phyloP scores from a whole-genome alignment of 2,113 vertebrate species.

The Pholis gunnellus region DNA sequence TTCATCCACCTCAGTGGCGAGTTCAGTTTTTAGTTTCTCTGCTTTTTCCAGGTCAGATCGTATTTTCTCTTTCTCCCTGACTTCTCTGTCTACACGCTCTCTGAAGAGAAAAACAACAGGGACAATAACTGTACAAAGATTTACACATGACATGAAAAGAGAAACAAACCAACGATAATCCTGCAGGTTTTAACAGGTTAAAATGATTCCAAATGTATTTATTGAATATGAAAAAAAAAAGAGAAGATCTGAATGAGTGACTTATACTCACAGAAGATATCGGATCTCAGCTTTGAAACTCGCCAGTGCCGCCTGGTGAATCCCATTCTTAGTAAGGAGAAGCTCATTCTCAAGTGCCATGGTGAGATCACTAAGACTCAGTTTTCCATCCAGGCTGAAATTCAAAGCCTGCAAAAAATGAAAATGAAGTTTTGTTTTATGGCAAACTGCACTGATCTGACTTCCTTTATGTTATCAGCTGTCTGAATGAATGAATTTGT shows the following conservation, averaged over 20 bases:
- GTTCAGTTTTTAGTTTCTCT: slow-evolving; percentile 91
- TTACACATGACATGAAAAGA: neutral
- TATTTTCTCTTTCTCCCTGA: slow-evolving; percentile 93
- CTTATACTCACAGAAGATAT: slow-evolving; percentile 90
- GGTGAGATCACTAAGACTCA: slow-evolving; percentile 91
- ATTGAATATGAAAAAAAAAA: neutral
- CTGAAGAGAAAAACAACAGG: slow-evolving; percentile 70
- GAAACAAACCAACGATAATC: neutral
- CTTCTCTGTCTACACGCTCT: slow-evolving; percentile 89
- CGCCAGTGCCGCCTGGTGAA: slow-evolving; percentile 91
- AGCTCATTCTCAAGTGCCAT: slow-evolving; percentile 94
- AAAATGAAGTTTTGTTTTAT: neutral
- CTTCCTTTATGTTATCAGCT: neutral
- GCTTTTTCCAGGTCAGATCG: slow-evolving; percentile 91
- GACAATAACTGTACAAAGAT: neutral
- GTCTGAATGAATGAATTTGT: neutral
- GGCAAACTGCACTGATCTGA: neutral
- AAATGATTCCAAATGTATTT: neutral
- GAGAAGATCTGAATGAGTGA: neutral
- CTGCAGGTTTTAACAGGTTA: neutral
- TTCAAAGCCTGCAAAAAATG: slow-evolving; percentile 89
- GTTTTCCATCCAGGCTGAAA: slow-evolving; percentile 89
- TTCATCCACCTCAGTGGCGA: slow-evolving; percentile 95
- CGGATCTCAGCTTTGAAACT: slow-evolving; percentile 96
- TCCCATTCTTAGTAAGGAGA: slow-evolving; percentile 89